phyloP scores from a whole-genome alignment of 2,113 vertebrate species.

The Phodopus roborovskii region DNA sequence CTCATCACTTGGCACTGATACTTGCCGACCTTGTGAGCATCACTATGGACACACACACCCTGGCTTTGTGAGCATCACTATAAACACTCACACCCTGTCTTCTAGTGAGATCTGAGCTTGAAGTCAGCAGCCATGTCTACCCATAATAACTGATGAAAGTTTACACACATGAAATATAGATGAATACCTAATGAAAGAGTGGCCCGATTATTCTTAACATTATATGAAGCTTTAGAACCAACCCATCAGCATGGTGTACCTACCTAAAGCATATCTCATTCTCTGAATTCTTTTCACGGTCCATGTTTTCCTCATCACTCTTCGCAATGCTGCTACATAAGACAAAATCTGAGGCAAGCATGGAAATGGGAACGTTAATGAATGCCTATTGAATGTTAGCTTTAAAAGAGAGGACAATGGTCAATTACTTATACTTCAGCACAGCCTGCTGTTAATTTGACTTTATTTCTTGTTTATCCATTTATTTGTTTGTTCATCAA shows the following conservation, averaged over 20 bases:
- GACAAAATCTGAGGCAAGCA: neutral
- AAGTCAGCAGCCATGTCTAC: neutral
- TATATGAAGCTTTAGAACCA: neutral
- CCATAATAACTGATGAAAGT: slow-evolving; percentile 11
- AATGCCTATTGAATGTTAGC: neutral
- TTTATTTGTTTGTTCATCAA: slow-evolving; percentile 53
- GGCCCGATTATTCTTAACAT: neutral
- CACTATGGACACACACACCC: too few relatives aligned
- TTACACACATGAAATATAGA: neutral
- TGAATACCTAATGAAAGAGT: slow-evolving; percentile 43
- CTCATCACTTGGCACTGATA: neutral
- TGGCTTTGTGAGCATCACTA: neutral
- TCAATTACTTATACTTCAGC: slow-evolving; percentile 41
- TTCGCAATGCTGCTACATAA: neutral
- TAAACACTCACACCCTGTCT: neutral
- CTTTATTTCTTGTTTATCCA: slow-evolving; percentile 32
- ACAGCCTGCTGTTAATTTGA: slow-evolving; percentile 16
- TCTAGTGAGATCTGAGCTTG: neutral
- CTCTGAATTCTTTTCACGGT: neutral
- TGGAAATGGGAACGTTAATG: neutral
- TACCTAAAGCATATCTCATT: neutral
- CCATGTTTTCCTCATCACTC: neutral
- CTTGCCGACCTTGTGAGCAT: neutral
- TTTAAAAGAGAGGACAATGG: slow-evolving; percentile 17
- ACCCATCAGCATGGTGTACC: neutral